These are phyloP conservation scores for Harmothoe impar DNA, from an alignment of 2,888 invertebrate species.

Conservation along the genomic window DNA sequence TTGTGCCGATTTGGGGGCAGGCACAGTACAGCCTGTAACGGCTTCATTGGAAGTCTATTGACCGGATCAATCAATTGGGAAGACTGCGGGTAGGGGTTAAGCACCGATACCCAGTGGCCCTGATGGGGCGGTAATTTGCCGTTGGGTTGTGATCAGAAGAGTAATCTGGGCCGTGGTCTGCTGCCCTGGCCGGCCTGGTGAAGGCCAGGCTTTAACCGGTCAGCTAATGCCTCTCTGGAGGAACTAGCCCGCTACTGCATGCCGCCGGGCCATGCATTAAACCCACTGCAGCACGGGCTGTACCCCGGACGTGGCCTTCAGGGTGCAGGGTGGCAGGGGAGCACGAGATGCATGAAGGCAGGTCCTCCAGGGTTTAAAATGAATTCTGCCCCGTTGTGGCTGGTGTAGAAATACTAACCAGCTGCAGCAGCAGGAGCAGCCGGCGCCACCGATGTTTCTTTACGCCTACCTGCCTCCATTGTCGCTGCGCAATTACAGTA, in stretches of 20 bases:
- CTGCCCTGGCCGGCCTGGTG: background rate
- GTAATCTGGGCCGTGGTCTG: constrained; percentile 45
- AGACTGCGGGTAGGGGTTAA: background rate
- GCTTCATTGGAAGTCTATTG: constrained; percentile 48
- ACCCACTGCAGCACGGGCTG: background rate
- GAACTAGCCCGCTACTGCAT: background rate
- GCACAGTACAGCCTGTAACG: background rate
- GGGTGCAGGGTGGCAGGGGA: background rate
- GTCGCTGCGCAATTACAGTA: constrained; percentile 31
- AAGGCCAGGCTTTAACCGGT: background rate
- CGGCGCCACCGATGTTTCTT: background rate
- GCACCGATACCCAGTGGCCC: background rate
- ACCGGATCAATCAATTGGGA: constrained; percentile 49
- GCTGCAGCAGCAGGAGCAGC: background rate
- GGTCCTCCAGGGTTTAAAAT: background rate
- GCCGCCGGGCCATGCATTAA: constrained; percentile 24
- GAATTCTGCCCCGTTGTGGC: constrained; percentile 23
- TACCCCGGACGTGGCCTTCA: background rate
- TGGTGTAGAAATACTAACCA: constrained; percentile 9
- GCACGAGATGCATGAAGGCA: background rate
- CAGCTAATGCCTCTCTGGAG: background rate
- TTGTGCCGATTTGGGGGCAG: background rate
- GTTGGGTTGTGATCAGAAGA: constrained; percentile 55
- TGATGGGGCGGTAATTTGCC: constrained; percentile 57
- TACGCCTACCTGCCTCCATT: background rate